phyloP scores from a whole-genome alignment of 2,888 invertebrate species.

The Lasioglossum oenotherae region DNA sequence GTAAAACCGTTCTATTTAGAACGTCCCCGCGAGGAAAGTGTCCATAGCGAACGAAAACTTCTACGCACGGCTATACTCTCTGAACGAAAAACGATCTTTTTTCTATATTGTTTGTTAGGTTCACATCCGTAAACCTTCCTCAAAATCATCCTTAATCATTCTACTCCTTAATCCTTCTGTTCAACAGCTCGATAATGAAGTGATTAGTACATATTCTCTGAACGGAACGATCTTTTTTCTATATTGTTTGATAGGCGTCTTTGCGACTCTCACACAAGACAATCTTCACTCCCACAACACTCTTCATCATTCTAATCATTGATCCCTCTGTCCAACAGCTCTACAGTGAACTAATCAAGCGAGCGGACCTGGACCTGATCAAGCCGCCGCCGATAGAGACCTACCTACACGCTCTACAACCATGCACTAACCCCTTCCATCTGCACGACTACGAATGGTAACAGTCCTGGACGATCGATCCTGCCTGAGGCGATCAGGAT shows the following conservation, averaged over 20 bases:
- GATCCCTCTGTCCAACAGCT: conserved; percentile 65
- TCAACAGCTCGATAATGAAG: too few relatives aligned
- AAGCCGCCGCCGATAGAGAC: conserved; percentile 80
- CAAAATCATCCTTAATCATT: too few relatives aligned
- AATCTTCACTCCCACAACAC: background rate
- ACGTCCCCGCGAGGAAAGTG: conserved; percentile 54
- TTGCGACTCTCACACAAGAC: background rate
- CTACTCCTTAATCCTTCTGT: too few relatives aligned
- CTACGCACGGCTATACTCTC: conserved; percentile 67
- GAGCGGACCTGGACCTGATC: conserved; percentile 73
- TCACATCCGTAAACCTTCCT: background rate
- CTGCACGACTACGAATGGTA: conserved; percentile 84
- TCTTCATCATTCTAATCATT: background rate
- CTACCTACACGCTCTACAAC: conserved; percentile 83
- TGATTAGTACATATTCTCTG: background rate
- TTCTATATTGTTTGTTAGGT: conserved; percentile 22
- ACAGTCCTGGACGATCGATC: conserved; percentile 63
- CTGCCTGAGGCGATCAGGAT: conserved; percentile 49
- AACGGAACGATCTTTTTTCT: conserved; percentile 28
- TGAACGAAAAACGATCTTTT: conserved; percentile 51
- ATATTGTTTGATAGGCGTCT: conserved; percentile 18
- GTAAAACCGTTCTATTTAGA: conserved; percentile 70
- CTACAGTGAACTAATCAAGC: conserved; percentile 80
- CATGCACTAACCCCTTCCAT: conserved; percentile 82
- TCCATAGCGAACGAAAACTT: conserved; percentile 49